Evolutionary conservation across 2,113 vertebrate genomes (phyloP), one percentile per base, ranked within the genome.

Genomic region (Protomyctophum bolini): DNA sequence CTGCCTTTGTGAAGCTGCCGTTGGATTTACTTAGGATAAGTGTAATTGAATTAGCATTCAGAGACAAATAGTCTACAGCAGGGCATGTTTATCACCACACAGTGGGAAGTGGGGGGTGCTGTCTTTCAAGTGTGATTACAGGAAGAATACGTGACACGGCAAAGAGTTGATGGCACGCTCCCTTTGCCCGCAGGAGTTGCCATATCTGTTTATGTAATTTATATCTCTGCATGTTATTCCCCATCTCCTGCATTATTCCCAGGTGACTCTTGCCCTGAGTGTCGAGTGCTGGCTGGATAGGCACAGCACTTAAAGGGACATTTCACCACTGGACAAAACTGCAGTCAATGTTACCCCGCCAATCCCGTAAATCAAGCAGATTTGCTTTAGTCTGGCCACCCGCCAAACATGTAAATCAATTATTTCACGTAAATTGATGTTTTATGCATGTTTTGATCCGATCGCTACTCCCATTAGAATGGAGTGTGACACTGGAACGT

Each of bases 11-110:
- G 57, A 63, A 82, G 51, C 63, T 54, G 0, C 41, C 62, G 58
- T 72, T 61, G 78, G 85, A 89, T 83, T 84, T 79, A 58, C 70
- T 58, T 66, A 47, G 69, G 61, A 66, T 75, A 49, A 54, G 28
- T 21, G 4, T 72, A 68, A 81, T 73, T 82, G 45, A 83, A 81
- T 82, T 60, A 69, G 51, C 33, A 77, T 58, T 70, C 12, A 45
- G 15, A 69, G 41, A 60, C 46, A 56, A 65, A 61, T 12, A 52
- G 62, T 33, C 70, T 33, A 52, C 7, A 77, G 72, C 29, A 59
- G 62, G 71, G 62, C 77, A 28, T 41, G 6, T 75, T 52, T 70
- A 75, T 33, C 69, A 66, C 74, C 56, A 77, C 11, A 15, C 41
- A 78, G 75, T 69, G 62, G 68, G 59, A 2, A 21, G 21, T 21